A percentile compares a stretch with the other conserved stretches of the same genome.
Evolutionary conservation across 53 echinoderm and acorn worm species (phyloP).

Genomic region (Echinometra lucunter): DNA sequence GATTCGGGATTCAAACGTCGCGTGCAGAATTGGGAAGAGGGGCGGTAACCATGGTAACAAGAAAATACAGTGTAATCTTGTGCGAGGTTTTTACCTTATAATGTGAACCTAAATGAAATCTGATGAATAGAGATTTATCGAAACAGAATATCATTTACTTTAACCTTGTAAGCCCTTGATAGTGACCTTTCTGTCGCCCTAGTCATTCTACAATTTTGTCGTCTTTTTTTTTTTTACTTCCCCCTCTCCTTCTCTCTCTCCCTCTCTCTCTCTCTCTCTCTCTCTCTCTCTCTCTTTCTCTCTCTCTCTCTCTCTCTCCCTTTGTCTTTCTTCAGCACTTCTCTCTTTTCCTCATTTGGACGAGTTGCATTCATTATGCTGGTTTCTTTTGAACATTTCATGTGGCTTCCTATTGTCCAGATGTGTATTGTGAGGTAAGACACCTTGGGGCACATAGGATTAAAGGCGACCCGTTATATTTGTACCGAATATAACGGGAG

Average conservation of each 20-base stretch:
- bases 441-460: background rate
- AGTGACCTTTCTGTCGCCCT: background rate
- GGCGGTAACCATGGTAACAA: background rate
- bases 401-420: slow-evolving; percentile 23
- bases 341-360: background rate
- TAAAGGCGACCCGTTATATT: slow-evolving; percentile 21
- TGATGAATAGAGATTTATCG: background rate
- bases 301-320: background rate
- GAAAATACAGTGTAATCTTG: no score
- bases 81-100: background rate
- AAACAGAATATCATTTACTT: background rate
- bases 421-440: background rate
- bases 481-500: slow-evolving; percentile 20
- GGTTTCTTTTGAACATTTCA: slow-evolving; percentile 26
- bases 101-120: background rate
- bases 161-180: background rate
- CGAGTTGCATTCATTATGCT: background rate
- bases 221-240: background rate
- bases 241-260: background rate
- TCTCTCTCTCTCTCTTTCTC: background rate
- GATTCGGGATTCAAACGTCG: background rate
- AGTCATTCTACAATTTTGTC: no score
- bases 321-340: background rate
- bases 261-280: background rate
- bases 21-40: background rate